Conservation (phyloP, 2,888 invertebrate species). For the Deladenus siricidicola region DNA sequence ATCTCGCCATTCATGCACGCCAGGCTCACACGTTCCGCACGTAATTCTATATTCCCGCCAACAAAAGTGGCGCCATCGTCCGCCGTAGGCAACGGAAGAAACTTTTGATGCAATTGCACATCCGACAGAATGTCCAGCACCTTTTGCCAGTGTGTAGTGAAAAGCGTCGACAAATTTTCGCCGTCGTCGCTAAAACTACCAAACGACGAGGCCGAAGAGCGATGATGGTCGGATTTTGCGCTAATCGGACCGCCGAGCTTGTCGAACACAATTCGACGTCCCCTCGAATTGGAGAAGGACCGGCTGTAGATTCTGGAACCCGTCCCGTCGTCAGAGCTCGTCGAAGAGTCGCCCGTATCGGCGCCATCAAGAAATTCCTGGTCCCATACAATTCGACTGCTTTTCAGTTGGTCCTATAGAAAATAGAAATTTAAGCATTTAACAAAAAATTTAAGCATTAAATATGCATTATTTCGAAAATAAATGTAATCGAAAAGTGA, state of each 20-base stretch:
- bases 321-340: not conserved
- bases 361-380: conserved; percentile 8
- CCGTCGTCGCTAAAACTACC: not conserved
- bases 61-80: conserved; percentile 26
- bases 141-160: conserved; percentile 25
- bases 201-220: not conserved
- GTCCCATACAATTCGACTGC: conserved; percentile 34
- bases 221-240: not conserved
- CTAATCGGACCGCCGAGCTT: not conserved
- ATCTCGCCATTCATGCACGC: conserved; percentile 52
- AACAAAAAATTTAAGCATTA: too few relatives aligned
- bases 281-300: not conserved
- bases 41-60: conserved; percentile 40
- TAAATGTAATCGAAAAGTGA: too few relatives aligned
- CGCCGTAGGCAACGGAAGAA: conserved; percentile 26
- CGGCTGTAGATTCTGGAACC: not conserved
- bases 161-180: not conserved
- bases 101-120: conserved; percentile 21
- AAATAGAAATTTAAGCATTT: too few relatives aligned
- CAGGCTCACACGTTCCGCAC: conserved; percentile 36
- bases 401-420: conserved; percentile 44
- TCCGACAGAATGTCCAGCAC: conserved; percentile 26
- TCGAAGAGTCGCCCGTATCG: not conserved
- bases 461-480: too few relatives aligned
- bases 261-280: not conserved